These are phyloP conservation scores for Cyprinodon diabolis DNA, from an alignment of 2,797 vertebrate genomes.

Conservation along the genomic window DNA sequence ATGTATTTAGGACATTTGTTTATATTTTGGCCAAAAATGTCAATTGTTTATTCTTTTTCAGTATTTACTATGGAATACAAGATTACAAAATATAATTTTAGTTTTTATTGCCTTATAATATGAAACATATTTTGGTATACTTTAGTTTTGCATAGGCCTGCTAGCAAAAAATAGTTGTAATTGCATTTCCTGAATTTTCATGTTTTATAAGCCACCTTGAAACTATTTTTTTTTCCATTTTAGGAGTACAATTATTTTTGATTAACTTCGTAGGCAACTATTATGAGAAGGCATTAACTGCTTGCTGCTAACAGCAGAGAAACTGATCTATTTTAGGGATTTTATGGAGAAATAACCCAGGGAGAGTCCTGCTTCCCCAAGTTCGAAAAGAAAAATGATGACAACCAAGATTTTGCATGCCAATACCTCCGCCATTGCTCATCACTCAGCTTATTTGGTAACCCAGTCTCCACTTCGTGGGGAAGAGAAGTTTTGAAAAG, in stretches of 20 bases:
- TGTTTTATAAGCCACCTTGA: too few relatives aligned
- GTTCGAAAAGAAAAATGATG: not conserved
- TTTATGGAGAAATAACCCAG: not conserved
- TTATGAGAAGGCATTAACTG: not conserved
- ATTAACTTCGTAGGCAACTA: not conserved
- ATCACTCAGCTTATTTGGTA: not conserved
- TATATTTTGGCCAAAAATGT: not conserved
- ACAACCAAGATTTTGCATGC: not conserved
- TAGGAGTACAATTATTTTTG: not conserved
- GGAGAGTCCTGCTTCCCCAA: not conserved
- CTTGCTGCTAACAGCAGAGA: not conserved
- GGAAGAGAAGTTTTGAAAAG: not conserved
- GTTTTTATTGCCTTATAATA: too few relatives aligned
- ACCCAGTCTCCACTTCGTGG: not conserved
- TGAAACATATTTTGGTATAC: too few relatives aligned
- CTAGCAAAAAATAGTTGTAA: too few relatives aligned
- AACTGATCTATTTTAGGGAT: not conserved
- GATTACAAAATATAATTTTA: not conserved
- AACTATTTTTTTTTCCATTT: too few relatives aligned
- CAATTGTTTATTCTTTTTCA: not conserved
- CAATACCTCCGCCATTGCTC: not conserved
- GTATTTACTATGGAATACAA: not conserved
- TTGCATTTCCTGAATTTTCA: too few relatives aligned
- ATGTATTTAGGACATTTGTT: not conserved
- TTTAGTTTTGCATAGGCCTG: too few relatives aligned